Evolutionary conservation across 2,797 vertebrate genomes (phyloP).

Genomic region (Sternotherus odoratus): DNA sequence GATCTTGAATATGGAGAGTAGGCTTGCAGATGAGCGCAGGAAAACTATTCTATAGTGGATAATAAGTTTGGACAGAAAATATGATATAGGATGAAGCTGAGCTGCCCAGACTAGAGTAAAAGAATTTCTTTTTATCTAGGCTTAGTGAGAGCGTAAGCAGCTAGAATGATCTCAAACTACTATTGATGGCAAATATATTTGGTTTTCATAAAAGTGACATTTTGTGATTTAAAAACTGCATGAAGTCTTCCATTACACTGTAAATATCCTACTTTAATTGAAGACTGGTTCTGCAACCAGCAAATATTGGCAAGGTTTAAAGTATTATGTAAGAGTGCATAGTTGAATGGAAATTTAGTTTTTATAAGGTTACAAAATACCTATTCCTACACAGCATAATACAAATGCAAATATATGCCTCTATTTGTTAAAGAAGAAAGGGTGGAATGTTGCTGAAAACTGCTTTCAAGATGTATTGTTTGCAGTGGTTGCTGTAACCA

Average conservation of each 20-base stretch:
- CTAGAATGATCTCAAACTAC: background rate
- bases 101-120: fast-evolving
- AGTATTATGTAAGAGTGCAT: background rate
- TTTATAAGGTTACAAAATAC: background rate
- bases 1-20: background rate
- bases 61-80: background rate
- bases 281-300: background rate
- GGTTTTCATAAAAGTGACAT: background rate
- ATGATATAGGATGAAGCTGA: background rate
- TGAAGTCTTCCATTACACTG: background rate
- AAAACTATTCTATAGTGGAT: background rate
- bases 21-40: background rate
- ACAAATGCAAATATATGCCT: background rate
- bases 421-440: background rate
- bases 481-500: too few relatives aligned
- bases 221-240: background rate
- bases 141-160: background rate
- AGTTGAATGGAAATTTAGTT: background rate
- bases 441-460: too few relatives aligned
- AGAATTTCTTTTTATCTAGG: background rate
- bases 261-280: background rate
- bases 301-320: background rate
- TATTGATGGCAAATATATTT: background rate
- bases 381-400: too few relatives aligned
- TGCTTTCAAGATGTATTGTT: too few relatives aligned